Conservation (phyloP, 2,888 invertebrate species). For the Melangyna quadrimaculata region DNA sequence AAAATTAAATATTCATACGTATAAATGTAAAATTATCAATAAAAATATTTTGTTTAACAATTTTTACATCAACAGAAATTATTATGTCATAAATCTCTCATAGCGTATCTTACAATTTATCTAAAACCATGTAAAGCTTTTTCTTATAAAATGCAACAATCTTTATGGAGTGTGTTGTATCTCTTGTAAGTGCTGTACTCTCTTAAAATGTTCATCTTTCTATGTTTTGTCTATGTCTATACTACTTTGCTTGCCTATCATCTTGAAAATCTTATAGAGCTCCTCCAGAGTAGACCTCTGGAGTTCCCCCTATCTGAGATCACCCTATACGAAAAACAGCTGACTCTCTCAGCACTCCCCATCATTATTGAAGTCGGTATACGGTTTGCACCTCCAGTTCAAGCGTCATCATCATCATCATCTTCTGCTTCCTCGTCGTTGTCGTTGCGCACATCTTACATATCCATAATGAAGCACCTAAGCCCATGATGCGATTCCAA, state of each 20-base stretch:
- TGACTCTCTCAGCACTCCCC: constrained; percentile 16
- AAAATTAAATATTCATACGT: neutral
- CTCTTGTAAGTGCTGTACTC: constrained; percentile 8
- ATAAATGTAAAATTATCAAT: neutral
- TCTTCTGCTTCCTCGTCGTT: constrained; percentile 20
- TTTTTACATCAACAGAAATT: constrained; percentile 19
- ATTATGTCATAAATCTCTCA: constrained; percentile 57
- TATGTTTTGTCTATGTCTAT: constrained; percentile 42
- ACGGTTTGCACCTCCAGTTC: neutral
- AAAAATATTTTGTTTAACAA: constrained; percentile 9
- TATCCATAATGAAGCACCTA: constrained; percentile 22
- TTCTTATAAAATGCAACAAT: constrained; percentile 44
- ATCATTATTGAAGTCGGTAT: neutral
- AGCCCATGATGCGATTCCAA: constrained; percentile 5
- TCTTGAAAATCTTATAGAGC: constrained; percentile 30
- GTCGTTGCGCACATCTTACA: constrained; percentile 41
- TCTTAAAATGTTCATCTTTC: constrained; percentile 30
- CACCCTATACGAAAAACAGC: constrained; percentile 39
- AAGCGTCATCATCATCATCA: constrained; percentile 18
- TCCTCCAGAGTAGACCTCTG: neutral
- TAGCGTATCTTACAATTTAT: constrained; percentile 60
- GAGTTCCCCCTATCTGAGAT: constrained; percentile 2
- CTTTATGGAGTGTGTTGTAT: constrained; percentile 19
- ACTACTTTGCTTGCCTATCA: neutral
- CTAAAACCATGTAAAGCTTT: constrained; percentile 49